These are phyloP conservation scores for Glomeris marginata DNA, from an alignment of 2,888 invertebrate species.

Conservation along the genomic window DNA sequence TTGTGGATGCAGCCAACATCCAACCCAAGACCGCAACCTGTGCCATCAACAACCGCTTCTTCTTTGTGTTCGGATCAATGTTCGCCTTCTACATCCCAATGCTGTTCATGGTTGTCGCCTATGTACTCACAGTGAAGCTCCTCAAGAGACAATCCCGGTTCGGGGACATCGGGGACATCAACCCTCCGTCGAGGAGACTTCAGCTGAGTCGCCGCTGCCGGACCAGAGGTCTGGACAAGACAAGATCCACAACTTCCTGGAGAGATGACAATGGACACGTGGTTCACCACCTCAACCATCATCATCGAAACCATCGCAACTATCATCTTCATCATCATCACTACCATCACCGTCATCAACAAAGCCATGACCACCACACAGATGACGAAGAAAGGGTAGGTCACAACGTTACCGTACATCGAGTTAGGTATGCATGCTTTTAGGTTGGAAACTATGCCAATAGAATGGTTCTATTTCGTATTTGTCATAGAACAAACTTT, in stretches of 20 bases:
- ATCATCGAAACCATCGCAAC: not conserved
- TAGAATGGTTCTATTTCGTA: too few relatives aligned
- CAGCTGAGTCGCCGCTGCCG: constrained; percentile 15
- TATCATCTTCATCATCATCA: too few relatives aligned
- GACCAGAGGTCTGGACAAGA: not conserved
- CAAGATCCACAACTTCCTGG: not conserved
- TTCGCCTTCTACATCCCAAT: constrained; percentile 93
- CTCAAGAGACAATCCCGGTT: constrained; percentile 52
- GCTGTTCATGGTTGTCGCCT: constrained; percentile 88
- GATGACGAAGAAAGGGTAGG: too few relatives aligned
- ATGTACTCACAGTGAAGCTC: constrained; percentile 74
- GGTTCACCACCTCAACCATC: not conserved
- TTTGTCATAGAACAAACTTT: too few relatives aligned
- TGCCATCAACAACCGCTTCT: constrained; percentile 30
- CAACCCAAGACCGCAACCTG: constrained; percentile 25
- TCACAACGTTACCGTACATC: too few relatives aligned
- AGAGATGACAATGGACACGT: not conserved
- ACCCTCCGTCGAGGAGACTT: constrained; percentile 13
- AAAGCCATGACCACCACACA: too few relatives aligned
- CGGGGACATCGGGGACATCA: constrained; percentile 18
- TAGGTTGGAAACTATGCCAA: too few relatives aligned
- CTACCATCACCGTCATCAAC: too few relatives aligned
- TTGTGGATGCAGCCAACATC: constrained; percentile 35
- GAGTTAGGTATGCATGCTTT: too few relatives aligned
- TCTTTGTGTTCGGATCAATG: constrained; percentile 74